A percentile compares a stretch with the other conserved stretches of the same genome.
These are phyloP conservation scores for Simalia tracyae DNA, from an alignment of 2,797 vertebrate genomes.

Conservation along the genomic window DNA sequence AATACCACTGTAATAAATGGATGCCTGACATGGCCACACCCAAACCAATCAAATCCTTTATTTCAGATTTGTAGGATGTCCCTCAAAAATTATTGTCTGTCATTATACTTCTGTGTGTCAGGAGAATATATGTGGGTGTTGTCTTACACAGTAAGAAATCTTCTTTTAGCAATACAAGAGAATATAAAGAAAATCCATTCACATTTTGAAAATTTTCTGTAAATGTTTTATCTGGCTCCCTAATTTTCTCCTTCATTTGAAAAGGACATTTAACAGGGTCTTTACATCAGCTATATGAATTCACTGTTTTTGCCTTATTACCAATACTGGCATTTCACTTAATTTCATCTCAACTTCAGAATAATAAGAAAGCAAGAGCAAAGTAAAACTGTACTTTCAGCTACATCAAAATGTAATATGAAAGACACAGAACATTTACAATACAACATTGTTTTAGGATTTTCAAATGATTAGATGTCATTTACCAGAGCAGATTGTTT, in stretches of 20 bases:
- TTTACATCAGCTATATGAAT: not conserved
- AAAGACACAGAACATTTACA: not conserved
- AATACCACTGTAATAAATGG: constrained; percentile 56
- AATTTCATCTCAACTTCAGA: not conserved
- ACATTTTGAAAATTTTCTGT: not conserved
- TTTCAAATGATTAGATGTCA: not conserved
- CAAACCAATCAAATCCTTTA: constrained; percentile 65
- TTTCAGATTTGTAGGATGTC: constrained; percentile 46
- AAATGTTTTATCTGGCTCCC: constrained; percentile 17
- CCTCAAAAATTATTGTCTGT: constrained; percentile 61
- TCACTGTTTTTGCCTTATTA: not conserved
- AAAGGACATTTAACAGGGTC: not conserved
- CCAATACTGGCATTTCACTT: not conserved
- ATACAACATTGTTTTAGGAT: not conserved
- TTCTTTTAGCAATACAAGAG: constrained; percentile 40
- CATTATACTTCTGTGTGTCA: constrained; percentile 58
- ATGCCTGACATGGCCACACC: constrained; percentile 66
- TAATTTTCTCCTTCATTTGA: not conserved
- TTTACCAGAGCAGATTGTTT: not conserved
- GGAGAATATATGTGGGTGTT: constrained; percentile 47
- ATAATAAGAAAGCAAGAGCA: not conserved
- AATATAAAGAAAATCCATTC: constrained; percentile 12
- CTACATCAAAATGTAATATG: not conserved
- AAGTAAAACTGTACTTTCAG: not conserved
- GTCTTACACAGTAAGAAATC: constrained; percentile 11